Evolutionary conservation across 2,888 invertebrate species (phyloP).

Genomic region (Platycheirus rosarum): DNA sequence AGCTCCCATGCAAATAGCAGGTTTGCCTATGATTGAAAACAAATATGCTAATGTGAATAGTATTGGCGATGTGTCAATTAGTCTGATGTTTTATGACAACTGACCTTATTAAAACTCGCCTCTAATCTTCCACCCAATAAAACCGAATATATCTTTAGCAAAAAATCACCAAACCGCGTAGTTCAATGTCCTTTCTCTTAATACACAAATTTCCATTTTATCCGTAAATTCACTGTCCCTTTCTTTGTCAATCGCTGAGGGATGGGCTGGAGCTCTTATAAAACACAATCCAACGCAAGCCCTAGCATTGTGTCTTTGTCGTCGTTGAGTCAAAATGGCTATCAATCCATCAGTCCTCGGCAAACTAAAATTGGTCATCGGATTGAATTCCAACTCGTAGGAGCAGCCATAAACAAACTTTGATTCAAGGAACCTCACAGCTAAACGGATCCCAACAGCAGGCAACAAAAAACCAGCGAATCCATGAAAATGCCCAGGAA

Average conservation of each 20-base stretch:
- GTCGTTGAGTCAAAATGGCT: conserved; percentile 52
- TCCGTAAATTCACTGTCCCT: conserved; percentile 65
- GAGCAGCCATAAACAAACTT: conserved; percentile 61
- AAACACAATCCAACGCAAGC: neutral
- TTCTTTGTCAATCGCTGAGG: conserved; percentile 43
- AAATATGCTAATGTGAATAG: conserved; percentile 4
- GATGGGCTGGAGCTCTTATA: neutral
- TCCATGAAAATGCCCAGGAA: conserved; percentile 41
- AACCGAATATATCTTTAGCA: conserved; percentile 17
- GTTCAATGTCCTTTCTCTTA: conserved; percentile 52
- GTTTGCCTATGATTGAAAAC: conserved; percentile 25
- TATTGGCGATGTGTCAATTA: conserved; percentile 54
- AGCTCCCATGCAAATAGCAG: neutral
- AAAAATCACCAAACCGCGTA: neutral
- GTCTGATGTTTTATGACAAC: conserved; percentile 39
- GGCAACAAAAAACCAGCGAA: conserved; percentile 14
- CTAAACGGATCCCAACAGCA: conserved; percentile 34
- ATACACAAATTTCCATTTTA: conserved; percentile 52
- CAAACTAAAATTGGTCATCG: conserved; percentile 70
- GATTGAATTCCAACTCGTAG: conserved; percentile 65
- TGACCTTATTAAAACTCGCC: conserved; percentile 16
- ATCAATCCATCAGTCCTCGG: conserved; percentile 68
- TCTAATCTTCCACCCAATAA: neutral
- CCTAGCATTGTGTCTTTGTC: neutral
- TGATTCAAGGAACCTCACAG: conserved; percentile 47